phyloP scores from a whole-genome alignment of 1,140 invertebrate species.

The Zaprionus vittiger region DNA sequence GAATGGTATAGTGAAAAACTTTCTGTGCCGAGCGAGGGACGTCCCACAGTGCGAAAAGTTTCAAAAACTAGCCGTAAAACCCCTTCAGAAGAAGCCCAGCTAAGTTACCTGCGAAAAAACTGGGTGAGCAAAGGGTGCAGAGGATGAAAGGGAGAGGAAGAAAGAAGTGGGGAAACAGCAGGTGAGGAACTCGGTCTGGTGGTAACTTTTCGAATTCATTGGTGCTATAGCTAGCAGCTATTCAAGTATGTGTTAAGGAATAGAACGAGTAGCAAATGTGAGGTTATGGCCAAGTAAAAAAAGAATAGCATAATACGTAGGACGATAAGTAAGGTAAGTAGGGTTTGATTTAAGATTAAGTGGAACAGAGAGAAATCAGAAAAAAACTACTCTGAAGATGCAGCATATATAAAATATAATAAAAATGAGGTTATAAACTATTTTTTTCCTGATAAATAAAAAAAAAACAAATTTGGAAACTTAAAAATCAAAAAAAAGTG shows the following conservation, averaged over 20 bases:
- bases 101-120: constrained; percentile 30
- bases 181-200: constrained; percentile 46
- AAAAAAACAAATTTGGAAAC: background rate
- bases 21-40: constrained; percentile 36
- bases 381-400: background rate
- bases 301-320: background rate
- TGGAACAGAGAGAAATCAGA: background rate
- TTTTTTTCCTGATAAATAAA: background rate
- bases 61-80: constrained; percentile 72
- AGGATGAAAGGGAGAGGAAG: background rate
- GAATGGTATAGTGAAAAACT: constrained; percentile 68
- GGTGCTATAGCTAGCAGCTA: constrained; percentile 49
- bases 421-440: background rate
- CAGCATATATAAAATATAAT: background rate
- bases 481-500: background rate
- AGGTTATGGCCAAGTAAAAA: background rate
- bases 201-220: constrained; percentile 77
- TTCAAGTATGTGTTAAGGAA: constrained; percentile 31
- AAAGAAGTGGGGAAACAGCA: constrained; percentile 36
- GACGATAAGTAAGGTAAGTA: too few relatives aligned
- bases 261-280: constrained; percentile 1
- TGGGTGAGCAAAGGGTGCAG: background rate
- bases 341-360: too few relatives aligned
- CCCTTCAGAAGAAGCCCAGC: constrained; percentile 55
- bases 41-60: constrained; percentile 67